A percentile compares a stretch with the other conserved stretches of the same genome.
phyloP scores from a whole-genome alignment of 2,888 invertebrate genomes.

The Chaetogeoica ovagalla region DNA sequence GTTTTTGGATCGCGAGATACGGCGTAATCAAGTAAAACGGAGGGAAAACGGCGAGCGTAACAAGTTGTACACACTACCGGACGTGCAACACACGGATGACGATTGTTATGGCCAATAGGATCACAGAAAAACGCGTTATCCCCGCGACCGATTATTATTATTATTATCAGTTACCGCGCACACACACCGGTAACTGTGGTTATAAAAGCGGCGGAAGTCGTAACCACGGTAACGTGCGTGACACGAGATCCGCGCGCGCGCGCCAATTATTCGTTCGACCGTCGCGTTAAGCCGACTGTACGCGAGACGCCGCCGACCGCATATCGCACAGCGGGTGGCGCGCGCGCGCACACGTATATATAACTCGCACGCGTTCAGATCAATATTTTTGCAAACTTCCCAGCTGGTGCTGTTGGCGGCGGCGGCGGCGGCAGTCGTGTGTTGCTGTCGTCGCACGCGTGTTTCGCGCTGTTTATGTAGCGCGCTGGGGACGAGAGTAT shows the following conservation, averaged over 20 bases:
- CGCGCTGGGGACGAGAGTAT: background rate
- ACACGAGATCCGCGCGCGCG: background rate
- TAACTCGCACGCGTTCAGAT: slow-evolving; percentile 16
- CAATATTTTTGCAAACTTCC: slow-evolving; percentile 49
- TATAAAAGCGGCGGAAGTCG: background rate
- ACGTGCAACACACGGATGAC: too few species aligned
- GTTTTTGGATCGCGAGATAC: too few species aligned
- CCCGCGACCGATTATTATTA: background rate
- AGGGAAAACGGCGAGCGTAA: too few species aligned
- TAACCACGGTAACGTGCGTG: background rate
- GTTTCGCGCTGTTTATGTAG: background rate
- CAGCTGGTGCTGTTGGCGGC: slow-evolving; percentile 38
- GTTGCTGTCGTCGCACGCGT: slow-evolving; percentile 19
- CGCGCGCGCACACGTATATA: background rate
- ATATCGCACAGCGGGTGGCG: background rate
- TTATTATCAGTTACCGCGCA: background rate
- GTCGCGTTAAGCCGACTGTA: background rate
- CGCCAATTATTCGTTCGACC: background rate
- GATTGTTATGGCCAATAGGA: too few species aligned
- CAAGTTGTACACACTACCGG: too few species aligned
- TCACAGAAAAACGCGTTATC: too few species aligned
- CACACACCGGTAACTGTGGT: background rate
- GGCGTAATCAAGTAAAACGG: too few species aligned
- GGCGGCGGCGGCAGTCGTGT: background rate
- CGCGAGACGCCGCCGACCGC: background rate